These are phyloP conservation scores for Xiphorhynchus erythropygius DNA, from an alignment of 2,797 vertebrate genomes.

Conservation along the genomic window DNA sequence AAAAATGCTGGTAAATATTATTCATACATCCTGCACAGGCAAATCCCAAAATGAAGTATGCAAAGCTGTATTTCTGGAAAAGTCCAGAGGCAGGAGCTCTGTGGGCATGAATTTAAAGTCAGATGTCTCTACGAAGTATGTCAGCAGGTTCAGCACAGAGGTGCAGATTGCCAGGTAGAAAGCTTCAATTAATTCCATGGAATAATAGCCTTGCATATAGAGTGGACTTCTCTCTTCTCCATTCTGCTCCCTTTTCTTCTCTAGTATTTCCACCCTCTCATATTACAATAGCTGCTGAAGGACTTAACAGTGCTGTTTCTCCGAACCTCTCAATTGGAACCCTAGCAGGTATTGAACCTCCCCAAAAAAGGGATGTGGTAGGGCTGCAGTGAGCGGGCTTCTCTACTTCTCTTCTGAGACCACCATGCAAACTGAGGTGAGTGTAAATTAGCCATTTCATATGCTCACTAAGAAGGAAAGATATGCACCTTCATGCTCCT, in stretches of 20 bases:
- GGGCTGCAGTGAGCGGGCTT: not conserved
- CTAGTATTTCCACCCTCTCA: not conserved
- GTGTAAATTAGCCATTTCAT: not conserved
- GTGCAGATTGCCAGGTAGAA: not conserved
- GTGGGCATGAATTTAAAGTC: not conserved
- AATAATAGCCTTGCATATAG: not conserved
- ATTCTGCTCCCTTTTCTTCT: not conserved
- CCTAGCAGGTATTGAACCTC: not conserved
- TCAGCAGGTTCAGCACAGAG: accelerated
- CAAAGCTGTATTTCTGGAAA: not conserved
- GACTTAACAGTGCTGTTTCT: not conserved
- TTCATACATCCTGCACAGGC: not conserved
- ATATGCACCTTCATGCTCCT: not conserved
- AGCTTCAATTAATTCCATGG: not conserved
- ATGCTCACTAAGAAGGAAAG: not conserved
- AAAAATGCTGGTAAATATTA: not conserved
- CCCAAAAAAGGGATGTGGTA: not conserved
- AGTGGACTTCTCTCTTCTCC: not conserved
- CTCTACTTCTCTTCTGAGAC: not conserved
- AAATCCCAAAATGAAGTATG: not conserved
- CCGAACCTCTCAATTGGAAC: not conserved
- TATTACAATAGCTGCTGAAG: not conserved
- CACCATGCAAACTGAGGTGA: not conserved
- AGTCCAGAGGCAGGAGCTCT: not conserved
- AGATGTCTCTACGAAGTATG: accelerated